Conservation (phyloP, 2,113 vertebrate genomes). For the Cryptomyrus ogoouensis region DNA sequence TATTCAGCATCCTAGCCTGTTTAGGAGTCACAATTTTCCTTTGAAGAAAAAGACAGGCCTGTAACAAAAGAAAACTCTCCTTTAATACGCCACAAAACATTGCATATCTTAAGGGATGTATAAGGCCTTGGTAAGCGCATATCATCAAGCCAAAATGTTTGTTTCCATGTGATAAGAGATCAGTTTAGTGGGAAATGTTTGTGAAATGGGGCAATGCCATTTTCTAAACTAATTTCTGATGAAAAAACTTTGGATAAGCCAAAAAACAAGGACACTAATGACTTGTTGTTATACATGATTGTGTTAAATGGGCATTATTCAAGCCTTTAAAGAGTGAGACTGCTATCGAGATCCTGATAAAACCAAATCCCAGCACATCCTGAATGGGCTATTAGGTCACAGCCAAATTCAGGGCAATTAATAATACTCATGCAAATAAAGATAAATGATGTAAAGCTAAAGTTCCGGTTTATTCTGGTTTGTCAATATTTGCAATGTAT, state of each 20-base stretch:
- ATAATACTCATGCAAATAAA: not conserved
- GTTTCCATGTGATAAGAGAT: constrained; percentile 64
- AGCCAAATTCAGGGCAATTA: not conserved
- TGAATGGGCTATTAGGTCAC: not conserved
- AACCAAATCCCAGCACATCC: not conserved
- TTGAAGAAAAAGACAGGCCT: not conserved
- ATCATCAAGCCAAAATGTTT: constrained; percentile 46
- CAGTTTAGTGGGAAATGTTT: constrained; percentile 51
- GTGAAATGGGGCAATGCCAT: constrained; percentile 40
- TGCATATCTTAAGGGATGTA: not conserved
- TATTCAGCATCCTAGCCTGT: not conserved
- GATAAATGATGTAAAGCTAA: not conserved
- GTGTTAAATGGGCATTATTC: not conserved
- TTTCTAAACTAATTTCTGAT: constrained; percentile 41
- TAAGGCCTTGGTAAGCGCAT: constrained; percentile 29
- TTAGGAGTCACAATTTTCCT: not conserved
- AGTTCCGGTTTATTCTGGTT: not conserved
- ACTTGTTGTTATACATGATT: not conserved
- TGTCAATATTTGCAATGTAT: not conserved
- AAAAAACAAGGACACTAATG: not conserved
- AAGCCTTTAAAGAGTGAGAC: not conserved
- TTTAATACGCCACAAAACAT: not conserved
- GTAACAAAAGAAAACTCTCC: not conserved
- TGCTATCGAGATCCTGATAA: not conserved
- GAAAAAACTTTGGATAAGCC: constrained; percentile 40